phyloP scores from a whole-genome alignment of 35 echinoderm and acorn worm genomes.

The Lytechinus pictus region DNA sequence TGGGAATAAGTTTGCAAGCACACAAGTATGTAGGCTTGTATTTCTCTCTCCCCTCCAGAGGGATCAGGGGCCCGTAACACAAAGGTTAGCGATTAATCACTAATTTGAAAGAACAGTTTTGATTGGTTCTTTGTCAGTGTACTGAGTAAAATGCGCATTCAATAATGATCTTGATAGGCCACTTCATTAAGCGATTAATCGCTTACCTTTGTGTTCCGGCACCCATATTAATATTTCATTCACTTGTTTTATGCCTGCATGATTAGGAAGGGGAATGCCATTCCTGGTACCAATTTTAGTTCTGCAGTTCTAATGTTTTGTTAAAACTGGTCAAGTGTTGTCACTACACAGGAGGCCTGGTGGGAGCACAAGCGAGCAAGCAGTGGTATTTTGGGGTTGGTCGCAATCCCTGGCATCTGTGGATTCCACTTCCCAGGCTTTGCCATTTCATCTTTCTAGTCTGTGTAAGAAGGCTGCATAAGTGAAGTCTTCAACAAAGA shows the following conservation, averaged over 20 bases:
- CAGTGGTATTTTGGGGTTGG: slow-evolving; percentile 44
- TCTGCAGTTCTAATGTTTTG: background rate
- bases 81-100: too few species aligned
- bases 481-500: background rate
- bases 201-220: too few species aligned
- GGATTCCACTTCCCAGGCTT: background rate
- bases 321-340: background rate
- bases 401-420: slow-evolving; percentile 30
- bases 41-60: background rate
- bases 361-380: background rate
- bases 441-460: background rate
- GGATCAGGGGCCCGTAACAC: too few species aligned
- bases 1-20: too few species aligned
- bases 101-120: too few species aligned
- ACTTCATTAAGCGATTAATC: too few species aligned
- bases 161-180: too few species aligned
- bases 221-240: too few species aligned
- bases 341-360: background rate
- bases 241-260: background rate
- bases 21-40: background rate
- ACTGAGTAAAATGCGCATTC: too few species aligned
- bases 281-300: background rate
- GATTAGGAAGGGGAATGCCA: background rate
- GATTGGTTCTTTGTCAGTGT: too few species aligned
- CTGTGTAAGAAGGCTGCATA: background rate